phyloP scores from a whole-genome alignment of 2,113 vertebrate genomes.

The Alosa alosa region DNA sequence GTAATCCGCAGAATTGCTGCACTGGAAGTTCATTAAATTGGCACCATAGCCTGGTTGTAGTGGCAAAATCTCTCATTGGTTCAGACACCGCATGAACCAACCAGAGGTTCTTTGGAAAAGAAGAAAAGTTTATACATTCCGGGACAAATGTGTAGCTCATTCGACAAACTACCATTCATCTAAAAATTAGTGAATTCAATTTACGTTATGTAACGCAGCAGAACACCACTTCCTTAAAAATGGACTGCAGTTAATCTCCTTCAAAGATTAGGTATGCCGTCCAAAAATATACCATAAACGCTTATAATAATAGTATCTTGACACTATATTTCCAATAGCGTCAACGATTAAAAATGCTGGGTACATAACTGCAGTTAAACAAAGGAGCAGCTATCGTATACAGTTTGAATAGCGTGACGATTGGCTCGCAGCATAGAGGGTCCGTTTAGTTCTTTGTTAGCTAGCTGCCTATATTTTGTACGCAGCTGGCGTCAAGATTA shows the following conservation, averaged over 20 bases:
- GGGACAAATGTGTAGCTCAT: not conserved
- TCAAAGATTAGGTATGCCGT: not conserved
- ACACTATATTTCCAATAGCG: not conserved
- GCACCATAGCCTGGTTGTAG: not conserved
- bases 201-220: not conserved
- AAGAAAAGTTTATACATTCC: slow-evolving; percentile 1
- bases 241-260: not conserved
- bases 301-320: not conserved
- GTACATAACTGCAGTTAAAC: not conserved
- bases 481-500: slow-evolving; percentile 47
- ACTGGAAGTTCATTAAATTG: not conserved
- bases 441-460: slow-evolving; percentile 51
- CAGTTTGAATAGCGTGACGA: slow-evolving; percentile 15
- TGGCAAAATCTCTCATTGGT: not conserved
- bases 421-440: slow-evolving; percentile 17
- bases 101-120: not conserved
- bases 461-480: slow-evolving; percentile 32
- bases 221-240: not conserved
- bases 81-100: not conserved
- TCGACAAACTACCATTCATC: not conserved
- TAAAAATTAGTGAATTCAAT: not conserved
- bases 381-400: slow-evolving; percentile 7
- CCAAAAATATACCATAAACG: not conserved
- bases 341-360: not conserved
- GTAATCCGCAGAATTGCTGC: not conserved